These are phyloP conservation scores for Matsumurasca onukii DNA, from an alignment of 1,140 invertebrate genomes.

Conservation along the genomic window DNA sequence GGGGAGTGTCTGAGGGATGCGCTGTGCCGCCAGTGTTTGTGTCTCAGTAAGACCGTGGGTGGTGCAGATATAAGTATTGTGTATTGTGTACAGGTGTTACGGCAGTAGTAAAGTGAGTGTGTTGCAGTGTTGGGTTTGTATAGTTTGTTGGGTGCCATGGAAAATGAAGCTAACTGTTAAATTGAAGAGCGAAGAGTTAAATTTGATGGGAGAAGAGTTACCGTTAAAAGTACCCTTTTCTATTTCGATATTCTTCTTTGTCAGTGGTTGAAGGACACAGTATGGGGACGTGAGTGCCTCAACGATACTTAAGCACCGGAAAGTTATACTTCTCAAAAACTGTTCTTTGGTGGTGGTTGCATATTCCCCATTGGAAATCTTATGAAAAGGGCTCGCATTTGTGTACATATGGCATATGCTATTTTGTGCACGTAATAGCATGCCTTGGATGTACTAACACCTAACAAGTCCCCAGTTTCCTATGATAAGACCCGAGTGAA, in stretches of 20 bases:
- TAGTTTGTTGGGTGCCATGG: too few relatives aligned
- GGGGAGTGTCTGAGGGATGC: too few relatives aligned
- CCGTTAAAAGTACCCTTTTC: not conserved
- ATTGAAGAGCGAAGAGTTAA: not conserved
- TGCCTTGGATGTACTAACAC: not conserved
- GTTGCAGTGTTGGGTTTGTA: too few relatives aligned
- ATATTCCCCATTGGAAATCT: slow-evolving; percentile 20
- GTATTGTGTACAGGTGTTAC: too few relatives aligned
- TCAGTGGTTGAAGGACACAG: slow-evolving; percentile 10
- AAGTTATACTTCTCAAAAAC: slow-evolving; percentile 21
- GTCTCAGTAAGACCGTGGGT: too few relatives aligned
- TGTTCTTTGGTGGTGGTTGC: not conserved
- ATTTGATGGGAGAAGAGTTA: not conserved
- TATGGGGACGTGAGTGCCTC: slow-evolving; percentile 7
- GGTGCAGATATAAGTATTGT: too few relatives aligned
- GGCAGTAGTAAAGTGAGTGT: too few relatives aligned
- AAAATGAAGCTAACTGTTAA: too few relatives aligned
- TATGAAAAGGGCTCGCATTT: slow-evolving; percentile 8
- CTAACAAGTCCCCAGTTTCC: slow-evolving; percentile 15
- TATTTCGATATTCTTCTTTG: slow-evolving; percentile 22
- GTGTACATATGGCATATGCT: slow-evolving; percentile 23
- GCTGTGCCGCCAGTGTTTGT: too few relatives aligned
- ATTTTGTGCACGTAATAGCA: slow-evolving; percentile 11
- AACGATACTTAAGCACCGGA: slow-evolving; percentile 11
- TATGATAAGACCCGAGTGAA: slow-evolving; percentile 13